A percentile compares a stretch with the other conserved stretches of the same genome.
Evolutionary conservation across 2,113 vertebrate species (phyloP).

Genomic region (Dicentrarchus labrax): DNA sequence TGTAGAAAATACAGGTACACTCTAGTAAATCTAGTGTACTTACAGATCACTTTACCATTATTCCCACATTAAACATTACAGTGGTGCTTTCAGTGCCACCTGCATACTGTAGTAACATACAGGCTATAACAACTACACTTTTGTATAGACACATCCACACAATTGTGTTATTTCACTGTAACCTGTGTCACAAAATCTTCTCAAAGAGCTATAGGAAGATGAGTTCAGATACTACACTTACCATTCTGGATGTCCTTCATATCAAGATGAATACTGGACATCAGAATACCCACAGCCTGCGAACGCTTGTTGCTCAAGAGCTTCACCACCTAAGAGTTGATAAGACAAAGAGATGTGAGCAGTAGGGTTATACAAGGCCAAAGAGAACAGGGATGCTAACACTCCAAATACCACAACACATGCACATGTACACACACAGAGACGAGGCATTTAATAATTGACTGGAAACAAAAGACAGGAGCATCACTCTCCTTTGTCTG

Average conservation of each 20-base stretch:
- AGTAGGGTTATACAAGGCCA: not conserved
- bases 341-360: conserved; percentile 18
- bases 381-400: conserved; percentile 3
- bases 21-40: not conserved
- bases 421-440: not conserved
- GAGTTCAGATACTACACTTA: conserved; percentile 55
- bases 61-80: not conserved
- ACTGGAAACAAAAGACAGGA: conserved; percentile 39
- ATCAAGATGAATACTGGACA: conserved; percentile 87
- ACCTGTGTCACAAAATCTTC: not conserved
- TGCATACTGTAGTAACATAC: not conserved
- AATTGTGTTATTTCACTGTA: not conserved
- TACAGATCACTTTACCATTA: not conserved
- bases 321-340: conserved; percentile 90
- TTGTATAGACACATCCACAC: not conserved
- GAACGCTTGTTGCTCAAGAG: conserved; percentile 97
- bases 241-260: conserved; percentile 86
- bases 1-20: too few species aligned
- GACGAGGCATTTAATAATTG: conserved; percentile 20
- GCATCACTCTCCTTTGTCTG: conserved; percentile 18
- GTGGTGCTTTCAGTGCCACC: not conserved
- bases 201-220: not conserved
- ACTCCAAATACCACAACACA: not conserved
- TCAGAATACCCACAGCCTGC: conserved; percentile 92
- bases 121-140: too few species aligned